Conservation (phyloP, 2,888 invertebrate genomes). For the Mesochorus sp. region DNA sequence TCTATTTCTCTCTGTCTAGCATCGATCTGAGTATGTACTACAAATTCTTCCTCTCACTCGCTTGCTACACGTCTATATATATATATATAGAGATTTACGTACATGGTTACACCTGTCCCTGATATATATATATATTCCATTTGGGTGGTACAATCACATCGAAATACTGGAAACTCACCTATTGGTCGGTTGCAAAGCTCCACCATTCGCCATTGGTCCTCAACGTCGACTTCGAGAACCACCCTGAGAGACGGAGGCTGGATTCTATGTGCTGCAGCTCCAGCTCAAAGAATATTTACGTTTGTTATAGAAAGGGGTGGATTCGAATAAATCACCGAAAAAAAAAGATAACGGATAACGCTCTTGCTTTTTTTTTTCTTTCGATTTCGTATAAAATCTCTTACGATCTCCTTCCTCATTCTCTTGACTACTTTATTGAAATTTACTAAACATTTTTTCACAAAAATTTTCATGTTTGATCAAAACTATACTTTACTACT, state of each 20-base stretch:
- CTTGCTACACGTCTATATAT: neutral
- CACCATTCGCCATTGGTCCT: constrained; percentile 69
- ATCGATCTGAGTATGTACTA: constrained; percentile 46
- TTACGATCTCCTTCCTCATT: no score
- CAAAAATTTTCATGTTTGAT: constrained; percentile 33
- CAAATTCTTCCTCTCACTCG: constrained; percentile 35
- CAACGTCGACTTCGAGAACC: constrained; percentile 39
- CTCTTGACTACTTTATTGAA: no score
- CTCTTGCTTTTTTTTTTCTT: neutral
- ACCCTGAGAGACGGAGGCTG: constrained; percentile 25
- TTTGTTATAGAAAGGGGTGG: neutral
- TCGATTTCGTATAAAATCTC: no score
- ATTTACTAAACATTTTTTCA: neutral
- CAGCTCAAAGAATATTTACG: constrained; percentile 27
- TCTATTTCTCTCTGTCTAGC: constrained; percentile 40
- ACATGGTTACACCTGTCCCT: constrained; percentile 45
- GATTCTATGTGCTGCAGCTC: constrained; percentile 25
- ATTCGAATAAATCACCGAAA: neutral
- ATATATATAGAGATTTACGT: neutral
- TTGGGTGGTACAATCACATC: constrained; percentile 70
- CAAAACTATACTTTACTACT: constrained; percentile 53
- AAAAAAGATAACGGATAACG: neutral
- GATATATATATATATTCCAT: neutral
- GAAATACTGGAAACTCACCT: constrained; percentile 75
- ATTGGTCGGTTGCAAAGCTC: constrained; percentile 71